phyloP scores from a whole-genome alignment of 2,113 vertebrate genomes.

The Macrotis lagotis region DNA sequence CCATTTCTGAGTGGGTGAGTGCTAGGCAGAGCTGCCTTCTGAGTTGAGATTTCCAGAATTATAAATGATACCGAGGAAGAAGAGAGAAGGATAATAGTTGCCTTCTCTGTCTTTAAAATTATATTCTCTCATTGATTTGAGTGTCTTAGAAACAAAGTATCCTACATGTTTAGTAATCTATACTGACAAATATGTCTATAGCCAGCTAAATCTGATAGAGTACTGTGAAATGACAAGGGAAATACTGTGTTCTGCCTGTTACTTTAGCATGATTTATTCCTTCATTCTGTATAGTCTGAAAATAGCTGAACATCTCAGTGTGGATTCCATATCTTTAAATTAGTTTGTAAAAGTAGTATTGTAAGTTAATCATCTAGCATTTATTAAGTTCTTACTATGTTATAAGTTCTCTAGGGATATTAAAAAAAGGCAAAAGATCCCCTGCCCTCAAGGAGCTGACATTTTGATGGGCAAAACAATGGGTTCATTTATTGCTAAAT shows the following conservation, averaged over 20 bases:
- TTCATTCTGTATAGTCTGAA: neutral
- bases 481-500: neutral
- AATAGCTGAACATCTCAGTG: neutral
- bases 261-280: neutral
- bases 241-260: neutral
- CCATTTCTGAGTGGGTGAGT: neutral
- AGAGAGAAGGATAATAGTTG: neutral
- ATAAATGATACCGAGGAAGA: neutral
- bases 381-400: neutral
- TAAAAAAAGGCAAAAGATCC: neutral
- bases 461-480: neutral
- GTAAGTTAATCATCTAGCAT: neutral
- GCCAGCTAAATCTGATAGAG: neutral
- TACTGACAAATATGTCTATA: neutral
- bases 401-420: neutral
- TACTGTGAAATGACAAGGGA: neutral
- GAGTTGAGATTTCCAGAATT: neutral
- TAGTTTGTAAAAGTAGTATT: neutral
- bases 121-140: neutral
- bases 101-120: neutral
- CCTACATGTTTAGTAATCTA: neutral
- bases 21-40: slow-evolving; percentile 26
- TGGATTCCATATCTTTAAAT: neutral
- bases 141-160: neutral
- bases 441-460: neutral